Evolutionary conservation across 2,113 vertebrate genomes (phyloP).

Genomic region (Oceanites oceanicus): DNA sequence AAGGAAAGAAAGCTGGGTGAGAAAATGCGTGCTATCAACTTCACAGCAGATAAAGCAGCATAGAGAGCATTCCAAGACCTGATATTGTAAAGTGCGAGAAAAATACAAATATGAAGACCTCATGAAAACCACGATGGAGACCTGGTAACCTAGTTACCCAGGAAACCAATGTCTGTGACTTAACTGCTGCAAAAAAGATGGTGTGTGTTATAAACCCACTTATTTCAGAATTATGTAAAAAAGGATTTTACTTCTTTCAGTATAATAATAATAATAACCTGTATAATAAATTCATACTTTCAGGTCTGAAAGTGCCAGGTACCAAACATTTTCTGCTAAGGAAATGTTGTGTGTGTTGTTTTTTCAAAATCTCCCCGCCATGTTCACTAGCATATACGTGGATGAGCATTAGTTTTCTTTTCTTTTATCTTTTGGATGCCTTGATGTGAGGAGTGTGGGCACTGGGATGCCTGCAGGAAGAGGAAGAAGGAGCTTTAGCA

Average conservation of each 20-base stretch:
- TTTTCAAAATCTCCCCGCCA: not conserved
- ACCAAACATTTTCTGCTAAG: not conserved
- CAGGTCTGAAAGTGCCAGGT: not conserved
- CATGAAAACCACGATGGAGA: not conserved
- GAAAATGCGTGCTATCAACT: not conserved
- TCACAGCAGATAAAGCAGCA: not conserved
- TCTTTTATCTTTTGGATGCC: not conserved
- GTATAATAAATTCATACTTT: not conserved
- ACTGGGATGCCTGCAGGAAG: not conserved
- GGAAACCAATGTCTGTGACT: not conserved
- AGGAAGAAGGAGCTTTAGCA: not conserved
- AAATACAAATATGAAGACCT: not conserved
- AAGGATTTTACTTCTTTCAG: not conserved
- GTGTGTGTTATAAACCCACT: not conserved
- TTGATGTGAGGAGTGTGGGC: not conserved
- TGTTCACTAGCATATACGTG: not conserved
- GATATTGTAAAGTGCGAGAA: not conserved
- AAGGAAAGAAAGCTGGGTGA: not conserved
- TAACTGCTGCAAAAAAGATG: not conserved
- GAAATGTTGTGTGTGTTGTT: not conserved
- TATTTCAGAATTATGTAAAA: not conserved
- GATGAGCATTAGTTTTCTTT: not conserved
- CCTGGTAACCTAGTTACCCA: not conserved
- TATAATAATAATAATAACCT: not conserved
- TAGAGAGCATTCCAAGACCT: not conserved